Conservation (phyloP, 2,113 vertebrate genomes). For the Orycteropus afer region DNA sequence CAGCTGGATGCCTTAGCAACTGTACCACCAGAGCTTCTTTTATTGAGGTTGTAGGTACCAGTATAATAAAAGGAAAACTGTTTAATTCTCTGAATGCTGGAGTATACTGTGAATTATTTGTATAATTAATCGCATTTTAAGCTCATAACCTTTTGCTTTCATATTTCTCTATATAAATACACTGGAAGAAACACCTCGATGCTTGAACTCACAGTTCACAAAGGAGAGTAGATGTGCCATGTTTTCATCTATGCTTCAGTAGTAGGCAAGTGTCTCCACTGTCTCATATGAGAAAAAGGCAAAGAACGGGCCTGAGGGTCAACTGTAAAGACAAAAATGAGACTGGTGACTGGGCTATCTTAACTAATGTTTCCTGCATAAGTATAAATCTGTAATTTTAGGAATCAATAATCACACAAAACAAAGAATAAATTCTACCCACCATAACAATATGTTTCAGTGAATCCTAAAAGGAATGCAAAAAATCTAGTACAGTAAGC, state of each 20-base stretch:
- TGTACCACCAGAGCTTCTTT: too few relatives aligned
- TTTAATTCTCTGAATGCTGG: background rate
- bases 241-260: background rate
- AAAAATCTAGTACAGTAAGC: background rate
- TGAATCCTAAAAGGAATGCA: background rate
- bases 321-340: background rate
- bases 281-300: background rate
- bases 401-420: slow-evolving; percentile 38
- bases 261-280: background rate
- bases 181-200: background rate
- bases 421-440: background rate
- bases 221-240: background rate
- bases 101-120: background rate
- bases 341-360: background rate
- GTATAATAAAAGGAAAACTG: background rate
- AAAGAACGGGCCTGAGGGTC: background rate
- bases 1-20: too few relatives aligned
- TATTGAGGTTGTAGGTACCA: background rate
- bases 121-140: background rate
- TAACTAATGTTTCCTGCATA: background rate
- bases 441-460: background rate
- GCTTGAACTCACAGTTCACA: background rate
- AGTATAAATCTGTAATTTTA: slow-evolving; percentile 19
- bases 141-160: background rate
- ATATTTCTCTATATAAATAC: background rate